Percentiles rank a stretch among this genome's conserved stretches.
phyloP scores from a whole-genome alignment of 2,888 invertebrate genomes.

The Catonia carolina region DNA sequence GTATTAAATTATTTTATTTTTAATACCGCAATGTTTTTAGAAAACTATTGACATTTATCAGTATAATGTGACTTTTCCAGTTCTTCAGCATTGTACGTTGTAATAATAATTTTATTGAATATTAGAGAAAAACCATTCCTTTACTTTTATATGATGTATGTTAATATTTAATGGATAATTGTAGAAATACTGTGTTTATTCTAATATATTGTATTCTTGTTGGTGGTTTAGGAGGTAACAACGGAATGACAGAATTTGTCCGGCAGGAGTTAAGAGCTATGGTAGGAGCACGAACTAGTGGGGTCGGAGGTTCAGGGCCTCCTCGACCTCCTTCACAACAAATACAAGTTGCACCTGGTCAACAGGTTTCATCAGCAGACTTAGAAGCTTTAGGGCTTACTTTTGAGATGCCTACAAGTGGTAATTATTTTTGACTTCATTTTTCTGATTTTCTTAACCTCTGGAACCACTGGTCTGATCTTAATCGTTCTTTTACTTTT shows the following conservation, averaged over 20 bases:
- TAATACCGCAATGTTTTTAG: too few relatives aligned
- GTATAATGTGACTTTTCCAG: too few relatives aligned
- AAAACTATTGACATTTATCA: too few relatives aligned
- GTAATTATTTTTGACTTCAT: background rate
- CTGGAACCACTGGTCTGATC: conserved; percentile 1
- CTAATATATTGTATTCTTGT: conserved; percentile 12
- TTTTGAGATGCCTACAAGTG: conserved; percentile 53
- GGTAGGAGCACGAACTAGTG: conserved; percentile 72
- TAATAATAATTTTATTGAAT: too few relatives aligned
- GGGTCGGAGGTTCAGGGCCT: conserved; percentile 32
- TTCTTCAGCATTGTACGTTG: too few relatives aligned
- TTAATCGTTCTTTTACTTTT: too few relatives aligned
- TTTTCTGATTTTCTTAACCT: background rate
- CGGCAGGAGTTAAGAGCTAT: conserved; percentile 84
- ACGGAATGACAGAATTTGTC: conserved; percentile 70
- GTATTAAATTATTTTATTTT: too few relatives aligned
- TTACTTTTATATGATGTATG: too few relatives aligned
- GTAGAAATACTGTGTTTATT: background rate
- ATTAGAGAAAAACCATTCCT: too few relatives aligned
- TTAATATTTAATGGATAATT: too few relatives aligned
- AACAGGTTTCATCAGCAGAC: conserved; percentile 53
- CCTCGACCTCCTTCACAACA: conserved; percentile 43
- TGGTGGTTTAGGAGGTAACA: conserved; percentile 39
- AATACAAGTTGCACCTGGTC: conserved; percentile 41
- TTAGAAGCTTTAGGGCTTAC: conserved; percentile 62